Evolutionary conservation across 2,888 invertebrate species (phyloP).

Genomic region (Drosophila stalkeri): DNA sequence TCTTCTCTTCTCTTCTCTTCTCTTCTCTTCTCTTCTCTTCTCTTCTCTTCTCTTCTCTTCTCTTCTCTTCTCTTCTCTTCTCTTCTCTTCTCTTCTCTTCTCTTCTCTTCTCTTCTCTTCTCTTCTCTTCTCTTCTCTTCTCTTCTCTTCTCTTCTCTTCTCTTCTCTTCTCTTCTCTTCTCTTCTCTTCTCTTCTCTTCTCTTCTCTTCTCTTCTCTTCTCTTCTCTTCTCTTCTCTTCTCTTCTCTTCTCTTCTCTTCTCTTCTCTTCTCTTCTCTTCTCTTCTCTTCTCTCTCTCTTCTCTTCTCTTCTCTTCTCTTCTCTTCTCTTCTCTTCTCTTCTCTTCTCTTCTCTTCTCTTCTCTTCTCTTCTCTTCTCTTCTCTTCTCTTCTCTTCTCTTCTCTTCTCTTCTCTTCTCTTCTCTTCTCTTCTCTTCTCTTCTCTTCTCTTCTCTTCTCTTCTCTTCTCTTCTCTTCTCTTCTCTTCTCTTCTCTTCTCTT

Average conservation of each 20-base stretch:
- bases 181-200: too few relatives aligned
- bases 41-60: background rate
- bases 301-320: background rate
- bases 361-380: too few relatives aligned
- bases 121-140: too few relatives aligned
- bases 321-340: too few relatives aligned
- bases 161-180: too few relatives aligned
- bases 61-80: background rate
- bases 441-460: background rate
- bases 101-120: background rate
- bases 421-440: slow-evolving; percentile 1
- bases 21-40: background rate
- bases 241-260: background rate
- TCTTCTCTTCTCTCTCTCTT: background rate
- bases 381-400: background rate
- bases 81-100: background rate
- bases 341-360: too few relatives aligned
- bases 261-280: background rate
- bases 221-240: too few relatives aligned
- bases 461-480: too few relatives aligned
- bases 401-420: background rate
- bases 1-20: too few relatives aligned
- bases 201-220: too few relatives aligned
- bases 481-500: too few relatives aligned
- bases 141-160: too few relatives aligned